These are phyloP conservation scores for Charina bottae DNA, from an alignment of 2,113 vertebrate species.

Conservation along the genomic window DNA sequence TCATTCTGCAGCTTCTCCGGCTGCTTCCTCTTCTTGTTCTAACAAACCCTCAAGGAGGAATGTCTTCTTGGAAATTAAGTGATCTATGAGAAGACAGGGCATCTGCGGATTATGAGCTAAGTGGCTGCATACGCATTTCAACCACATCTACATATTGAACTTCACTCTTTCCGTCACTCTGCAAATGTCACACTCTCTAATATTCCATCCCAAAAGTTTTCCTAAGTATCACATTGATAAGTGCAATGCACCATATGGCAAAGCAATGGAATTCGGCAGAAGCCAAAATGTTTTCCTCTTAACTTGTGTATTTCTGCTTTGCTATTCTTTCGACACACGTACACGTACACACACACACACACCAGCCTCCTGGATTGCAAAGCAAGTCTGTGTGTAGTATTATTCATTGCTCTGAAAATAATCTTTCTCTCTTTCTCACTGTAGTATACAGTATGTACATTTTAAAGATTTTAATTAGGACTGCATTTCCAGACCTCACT, in stretches of 20 bases:
- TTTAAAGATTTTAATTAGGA: neutral
- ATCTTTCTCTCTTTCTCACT: neutral
- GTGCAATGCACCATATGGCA: neutral
- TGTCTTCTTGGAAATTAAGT: neutral
- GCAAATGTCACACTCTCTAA: neutral
- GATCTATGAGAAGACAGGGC: neutral
- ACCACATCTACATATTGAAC: neutral
- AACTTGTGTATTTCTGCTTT: neutral
- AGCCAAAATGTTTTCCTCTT: neutral
- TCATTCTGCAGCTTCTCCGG: neutral
- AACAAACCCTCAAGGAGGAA: neutral
- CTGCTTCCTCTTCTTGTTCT: neutral
- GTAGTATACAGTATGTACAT: neutral
- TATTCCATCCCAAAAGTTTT: neutral
- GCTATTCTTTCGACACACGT: neutral
- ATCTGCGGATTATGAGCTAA: neutral
- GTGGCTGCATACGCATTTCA: neutral
- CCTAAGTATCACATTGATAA: neutral
- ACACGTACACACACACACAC: neutral
- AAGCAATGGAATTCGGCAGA: neutral
- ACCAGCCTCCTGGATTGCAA: neutral
- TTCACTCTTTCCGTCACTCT: neutral
- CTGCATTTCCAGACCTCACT: neutral
- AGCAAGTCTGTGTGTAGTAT: neutral
- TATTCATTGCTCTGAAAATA: neutral